Evolutionary conservation across 2,888 invertebrate genomes (phyloP).

Genomic region (Hirtodrosophila histrioides): DNA sequence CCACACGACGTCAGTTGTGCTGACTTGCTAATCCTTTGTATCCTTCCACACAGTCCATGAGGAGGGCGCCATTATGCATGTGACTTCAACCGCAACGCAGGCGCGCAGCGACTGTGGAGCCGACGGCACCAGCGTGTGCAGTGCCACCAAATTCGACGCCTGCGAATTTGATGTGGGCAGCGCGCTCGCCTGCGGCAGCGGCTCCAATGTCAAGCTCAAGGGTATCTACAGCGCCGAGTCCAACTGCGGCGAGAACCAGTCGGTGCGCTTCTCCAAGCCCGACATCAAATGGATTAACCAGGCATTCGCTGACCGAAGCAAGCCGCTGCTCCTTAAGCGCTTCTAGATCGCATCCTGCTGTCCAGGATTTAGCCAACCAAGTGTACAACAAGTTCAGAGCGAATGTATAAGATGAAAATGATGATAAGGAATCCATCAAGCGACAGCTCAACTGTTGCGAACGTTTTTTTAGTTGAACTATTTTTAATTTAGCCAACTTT

Average conservation of each 20-base stretch:
- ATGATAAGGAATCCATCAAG: conserved; percentile 25
- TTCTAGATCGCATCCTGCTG: conserved; percentile 45
- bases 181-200: conserved; percentile 91
- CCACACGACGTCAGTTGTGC: not conserved
- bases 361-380: not conserved
- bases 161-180: conserved; percentile 93
- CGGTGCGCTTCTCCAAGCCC: conserved; percentile 87
- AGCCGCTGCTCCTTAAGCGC: conserved; percentile 73
- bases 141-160: conserved; percentile 88
- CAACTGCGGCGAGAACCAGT: conserved; percentile 86
- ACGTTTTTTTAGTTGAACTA: conserved; percentile 58
- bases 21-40: not conserved
- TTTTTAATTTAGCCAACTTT: conserved; percentile 68
- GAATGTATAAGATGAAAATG: not conserved
- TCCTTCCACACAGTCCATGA: conserved; percentile 87
- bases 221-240: conserved; percentile 92
- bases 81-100: conserved; percentile 88
- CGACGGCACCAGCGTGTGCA: conserved; percentile 86
- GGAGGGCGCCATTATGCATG: conserved; percentile 90
- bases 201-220: conserved; percentile 88
- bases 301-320: conserved; percentile 79
- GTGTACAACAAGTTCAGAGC: conserved; percentile 4
- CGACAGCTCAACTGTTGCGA: conserved; percentile 40
- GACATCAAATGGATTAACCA: conserved; percentile 86
- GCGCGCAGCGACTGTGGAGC: conserved; percentile 85